phyloP scores from a whole-genome alignment of 2,797 vertebrate genomes.

The Enteromius viviparus region DNA sequence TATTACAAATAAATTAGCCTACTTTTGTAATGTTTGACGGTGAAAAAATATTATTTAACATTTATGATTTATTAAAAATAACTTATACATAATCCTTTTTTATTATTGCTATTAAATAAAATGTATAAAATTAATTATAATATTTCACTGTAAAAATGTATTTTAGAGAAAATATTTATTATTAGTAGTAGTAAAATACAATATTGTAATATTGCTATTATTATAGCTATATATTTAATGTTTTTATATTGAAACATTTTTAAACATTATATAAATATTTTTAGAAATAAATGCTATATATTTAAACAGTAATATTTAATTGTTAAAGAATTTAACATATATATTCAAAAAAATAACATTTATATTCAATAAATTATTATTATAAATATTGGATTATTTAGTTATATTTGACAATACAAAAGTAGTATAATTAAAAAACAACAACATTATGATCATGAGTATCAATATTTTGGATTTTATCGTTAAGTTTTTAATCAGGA shows the following conservation, averaged over 20 bases:
- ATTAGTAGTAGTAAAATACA: too few relatives aligned
- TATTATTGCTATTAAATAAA: not conserved
- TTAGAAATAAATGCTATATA: too few relatives aligned
- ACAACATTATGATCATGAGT: not conserved
- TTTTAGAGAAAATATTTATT: too few relatives aligned
- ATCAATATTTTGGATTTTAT: not conserved
- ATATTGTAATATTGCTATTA: too few relatives aligned
- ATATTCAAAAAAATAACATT: not conserved
- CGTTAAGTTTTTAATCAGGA: too few relatives aligned
- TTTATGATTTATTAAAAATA: not conserved
- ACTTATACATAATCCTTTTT: not conserved
- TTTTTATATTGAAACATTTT: too few relatives aligned
- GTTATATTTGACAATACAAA: not conserved
- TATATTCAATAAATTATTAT: not conserved
- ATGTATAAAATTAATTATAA: not conserved
- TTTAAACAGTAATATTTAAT: too few relatives aligned
- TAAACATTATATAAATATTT: too few relatives aligned
- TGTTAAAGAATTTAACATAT: not conserved
- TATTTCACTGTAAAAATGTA: too few relatives aligned
- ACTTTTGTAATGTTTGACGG: not conserved
- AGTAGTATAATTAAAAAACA: not conserved
- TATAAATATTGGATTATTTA: not conserved
- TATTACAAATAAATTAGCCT: not conserved
- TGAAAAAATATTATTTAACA: not conserved
- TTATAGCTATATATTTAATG: too few relatives aligned